Conservation (phyloP, 2,113 vertebrate species). For the Smithornis capensis region DNA sequence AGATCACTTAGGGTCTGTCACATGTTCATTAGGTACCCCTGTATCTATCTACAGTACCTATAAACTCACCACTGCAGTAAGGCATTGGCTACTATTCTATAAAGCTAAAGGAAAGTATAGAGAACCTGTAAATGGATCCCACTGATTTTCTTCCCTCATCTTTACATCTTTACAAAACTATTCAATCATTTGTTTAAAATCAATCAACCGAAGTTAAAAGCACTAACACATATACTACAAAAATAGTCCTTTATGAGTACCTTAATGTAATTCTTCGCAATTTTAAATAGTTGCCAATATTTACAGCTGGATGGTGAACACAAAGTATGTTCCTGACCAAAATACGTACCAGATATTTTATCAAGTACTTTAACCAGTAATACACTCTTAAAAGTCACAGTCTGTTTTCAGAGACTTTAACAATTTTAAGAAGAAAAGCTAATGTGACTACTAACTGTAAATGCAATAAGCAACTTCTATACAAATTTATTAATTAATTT, state of each 20-base stretch:
- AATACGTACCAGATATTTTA: not conserved
- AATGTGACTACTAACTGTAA: not conserved
- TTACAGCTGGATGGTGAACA: not conserved
- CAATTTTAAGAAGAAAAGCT: not conserved
- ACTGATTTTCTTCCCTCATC: not conserved
- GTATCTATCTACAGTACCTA: not conserved
- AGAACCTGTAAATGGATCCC: not conserved
- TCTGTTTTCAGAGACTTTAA: not conserved
- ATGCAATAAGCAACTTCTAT: not conserved
- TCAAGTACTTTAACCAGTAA: not conserved
- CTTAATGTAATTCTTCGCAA: not conserved
- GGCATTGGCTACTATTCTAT: not conserved
- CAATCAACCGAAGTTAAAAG: not conserved
- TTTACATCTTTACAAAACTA: not conserved
- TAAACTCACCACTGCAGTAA: not conserved
- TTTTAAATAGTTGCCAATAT: not conserved
- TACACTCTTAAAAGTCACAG: too few relatives aligned
- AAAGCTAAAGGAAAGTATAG: not conserved
- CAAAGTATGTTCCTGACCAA: not conserved
- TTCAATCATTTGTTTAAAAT: not conserved
- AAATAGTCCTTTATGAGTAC: not conserved
- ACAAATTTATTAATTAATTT: not conserved
- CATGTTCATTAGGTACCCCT: not conserved
- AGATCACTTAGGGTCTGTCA: not conserved
- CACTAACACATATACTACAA: not conserved